Evolutionary conservation across 2,797 vertebrate species (phyloP).

Genomic region (Chelmon rostratus): DNA sequence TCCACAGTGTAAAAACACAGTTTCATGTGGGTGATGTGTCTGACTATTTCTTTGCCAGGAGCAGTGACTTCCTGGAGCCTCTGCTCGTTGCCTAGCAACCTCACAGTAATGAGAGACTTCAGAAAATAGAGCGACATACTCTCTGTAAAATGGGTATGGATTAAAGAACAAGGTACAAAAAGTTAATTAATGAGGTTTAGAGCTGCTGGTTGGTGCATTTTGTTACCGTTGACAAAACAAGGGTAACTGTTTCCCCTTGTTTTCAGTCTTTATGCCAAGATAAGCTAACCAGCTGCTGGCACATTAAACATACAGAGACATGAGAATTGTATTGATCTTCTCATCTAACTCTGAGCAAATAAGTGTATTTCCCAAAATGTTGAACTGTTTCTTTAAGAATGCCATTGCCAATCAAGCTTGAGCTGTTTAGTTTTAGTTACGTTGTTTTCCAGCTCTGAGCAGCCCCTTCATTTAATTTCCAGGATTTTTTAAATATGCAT

Average conservation of each 20-base stretch:
- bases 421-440: neutral
- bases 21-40: neutral
- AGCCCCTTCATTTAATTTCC: no score
- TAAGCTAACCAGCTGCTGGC: neutral
- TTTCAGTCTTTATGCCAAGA: neutral
- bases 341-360: neutral
- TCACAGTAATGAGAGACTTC: neutral
- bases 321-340: neutral
- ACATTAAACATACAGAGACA: neutral
- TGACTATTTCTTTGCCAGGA: neutral
- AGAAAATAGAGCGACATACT: neutral
- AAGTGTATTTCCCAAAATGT: neutral
- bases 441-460: no score
- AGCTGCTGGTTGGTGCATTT: neutral
- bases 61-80: neutral
- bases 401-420: neutral
- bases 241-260: neutral
- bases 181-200: neutral
- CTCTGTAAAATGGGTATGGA: neutral
- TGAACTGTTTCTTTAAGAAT: neutral
- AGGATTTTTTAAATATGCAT: neutral
- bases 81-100: neutral
- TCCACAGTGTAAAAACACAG: no score
- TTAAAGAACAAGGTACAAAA: neutral
- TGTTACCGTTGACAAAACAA: neutral